phyloP scores from a whole-genome alignment of 1,140 invertebrate genomes.

The Gryllus bimaculatus region DNA sequence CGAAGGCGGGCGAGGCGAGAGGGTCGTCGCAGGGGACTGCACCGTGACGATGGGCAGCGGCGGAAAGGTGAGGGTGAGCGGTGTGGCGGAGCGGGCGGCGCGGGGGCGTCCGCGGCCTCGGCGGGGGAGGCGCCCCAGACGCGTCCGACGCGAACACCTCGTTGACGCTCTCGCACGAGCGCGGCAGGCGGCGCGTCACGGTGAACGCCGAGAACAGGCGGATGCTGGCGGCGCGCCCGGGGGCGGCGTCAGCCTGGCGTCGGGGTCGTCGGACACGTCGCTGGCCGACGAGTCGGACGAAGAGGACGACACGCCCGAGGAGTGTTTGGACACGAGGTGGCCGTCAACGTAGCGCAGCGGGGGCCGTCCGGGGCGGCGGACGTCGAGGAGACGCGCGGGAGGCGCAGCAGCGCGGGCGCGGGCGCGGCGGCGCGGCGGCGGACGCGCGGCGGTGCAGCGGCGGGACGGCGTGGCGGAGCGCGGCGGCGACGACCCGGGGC shows the following conservation, averaged over 20 bases:
- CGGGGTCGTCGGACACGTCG: not conserved
- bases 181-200: not conserved
- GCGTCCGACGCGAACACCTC: not conserved
- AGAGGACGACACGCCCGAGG: constrained; percentile 22
- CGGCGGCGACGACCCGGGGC: constrained; percentile 18
- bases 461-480: constrained; percentile 8
- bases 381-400: constrained; percentile 17
- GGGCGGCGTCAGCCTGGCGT: not conserved
- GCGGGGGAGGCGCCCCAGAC: not conserved
- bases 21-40: not conserved
- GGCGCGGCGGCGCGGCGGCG: constrained; percentile 20
- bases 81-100: no score
- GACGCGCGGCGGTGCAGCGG: constrained; percentile 10
- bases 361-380: constrained; percentile 7
- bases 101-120: not conserved
- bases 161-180: not conserved
- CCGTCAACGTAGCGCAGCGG: constrained; percentile 22
- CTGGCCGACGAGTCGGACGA: not conserved
- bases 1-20: not conserved
- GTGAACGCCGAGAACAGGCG: not conserved
- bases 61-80: not conserved
- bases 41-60: not conserved
- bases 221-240: not conserved
- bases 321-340: constrained; percentile 20
- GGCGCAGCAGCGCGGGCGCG: constrained; percentile 18